Evolutionary conservation across 2,113 vertebrate species (phyloP).

Genomic region (Isurus oxyrinchus): DNA sequence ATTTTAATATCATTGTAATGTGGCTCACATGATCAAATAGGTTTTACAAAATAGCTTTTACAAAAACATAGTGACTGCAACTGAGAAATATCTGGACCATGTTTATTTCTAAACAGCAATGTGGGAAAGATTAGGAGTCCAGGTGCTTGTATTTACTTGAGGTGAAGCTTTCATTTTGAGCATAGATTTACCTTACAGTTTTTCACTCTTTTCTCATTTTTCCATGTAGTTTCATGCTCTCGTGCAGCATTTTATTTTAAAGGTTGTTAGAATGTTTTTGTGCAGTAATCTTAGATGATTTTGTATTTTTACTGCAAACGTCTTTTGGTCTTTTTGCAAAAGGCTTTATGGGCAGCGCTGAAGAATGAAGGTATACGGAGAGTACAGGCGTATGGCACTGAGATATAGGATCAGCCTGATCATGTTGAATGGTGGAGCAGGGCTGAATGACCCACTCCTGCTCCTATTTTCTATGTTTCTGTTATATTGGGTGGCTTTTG

Average conservation of each 20-base stretch:
- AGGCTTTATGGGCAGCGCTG: not conserved
- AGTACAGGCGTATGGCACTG: too few species aligned
- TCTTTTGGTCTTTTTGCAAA: not conserved
- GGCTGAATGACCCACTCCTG: too few species aligned
- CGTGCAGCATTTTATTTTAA: not conserved
- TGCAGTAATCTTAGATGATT: not conserved
- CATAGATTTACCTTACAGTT: not conserved
- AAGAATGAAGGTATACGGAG: too few species aligned
- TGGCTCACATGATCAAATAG: not conserved
- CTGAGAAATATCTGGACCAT: not conserved
- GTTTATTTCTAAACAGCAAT: not conserved
- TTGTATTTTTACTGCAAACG: not conserved
- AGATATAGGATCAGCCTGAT: too few species aligned
- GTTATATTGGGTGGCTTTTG: not conserved
- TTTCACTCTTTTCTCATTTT: not conserved
- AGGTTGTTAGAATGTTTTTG: not conserved
- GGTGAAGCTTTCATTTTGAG: not conserved
- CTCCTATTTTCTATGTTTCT: not conserved
- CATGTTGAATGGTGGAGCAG: too few species aligned
- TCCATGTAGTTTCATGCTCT: not conserved
- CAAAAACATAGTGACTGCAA: not conserved
- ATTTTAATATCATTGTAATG: not conserved
- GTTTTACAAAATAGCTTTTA: not conserved
- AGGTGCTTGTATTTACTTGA: not conserved
- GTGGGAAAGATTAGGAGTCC: not conserved